A percentile compares a stretch with the other conserved stretches of the same genome.
Evolutionary conservation across 2,113 vertebrate genomes (phyloP).

Genomic region (Prolemur simus): DNA sequence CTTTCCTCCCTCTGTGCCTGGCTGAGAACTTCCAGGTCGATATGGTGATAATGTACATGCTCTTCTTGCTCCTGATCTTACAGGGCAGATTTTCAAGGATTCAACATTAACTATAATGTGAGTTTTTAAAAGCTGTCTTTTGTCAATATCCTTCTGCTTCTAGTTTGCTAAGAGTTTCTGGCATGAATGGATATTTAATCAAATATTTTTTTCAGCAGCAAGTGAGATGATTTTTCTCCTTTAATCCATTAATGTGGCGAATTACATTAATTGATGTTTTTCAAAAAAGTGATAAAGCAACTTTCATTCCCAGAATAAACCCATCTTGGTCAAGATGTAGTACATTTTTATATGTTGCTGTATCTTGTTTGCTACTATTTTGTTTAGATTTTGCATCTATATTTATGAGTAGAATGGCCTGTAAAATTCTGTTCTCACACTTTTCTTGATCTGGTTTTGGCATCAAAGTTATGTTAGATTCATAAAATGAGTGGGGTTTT

Average conservation of each 20-base stretch:
- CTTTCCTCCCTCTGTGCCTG: background rate
- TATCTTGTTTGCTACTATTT: background rate
- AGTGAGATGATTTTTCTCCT: background rate
- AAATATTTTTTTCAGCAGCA: background rate
- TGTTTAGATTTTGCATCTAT: background rate
- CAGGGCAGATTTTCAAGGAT: background rate
- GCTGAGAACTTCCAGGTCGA: background rate
- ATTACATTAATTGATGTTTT: background rate
- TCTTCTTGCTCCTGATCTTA: background rate
- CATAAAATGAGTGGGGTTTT: background rate
- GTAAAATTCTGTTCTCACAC: background rate
- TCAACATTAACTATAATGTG: background rate
- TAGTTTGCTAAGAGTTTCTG: background rate
- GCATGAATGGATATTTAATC: background rate
- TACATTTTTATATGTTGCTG: background rate
- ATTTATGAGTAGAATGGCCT: background rate
- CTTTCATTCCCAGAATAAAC: background rate
- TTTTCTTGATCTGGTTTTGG: background rate
- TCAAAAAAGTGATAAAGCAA: background rate
- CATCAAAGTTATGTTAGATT: background rate
- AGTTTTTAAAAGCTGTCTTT: background rate
- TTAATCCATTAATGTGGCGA: constrained; percentile 16
- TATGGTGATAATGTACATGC: background rate
- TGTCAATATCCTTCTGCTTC: background rate
- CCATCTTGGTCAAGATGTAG: background rate